phyloP scores from a whole-genome alignment of 2,797 vertebrate species.

The Lacerta viridis region DNA sequence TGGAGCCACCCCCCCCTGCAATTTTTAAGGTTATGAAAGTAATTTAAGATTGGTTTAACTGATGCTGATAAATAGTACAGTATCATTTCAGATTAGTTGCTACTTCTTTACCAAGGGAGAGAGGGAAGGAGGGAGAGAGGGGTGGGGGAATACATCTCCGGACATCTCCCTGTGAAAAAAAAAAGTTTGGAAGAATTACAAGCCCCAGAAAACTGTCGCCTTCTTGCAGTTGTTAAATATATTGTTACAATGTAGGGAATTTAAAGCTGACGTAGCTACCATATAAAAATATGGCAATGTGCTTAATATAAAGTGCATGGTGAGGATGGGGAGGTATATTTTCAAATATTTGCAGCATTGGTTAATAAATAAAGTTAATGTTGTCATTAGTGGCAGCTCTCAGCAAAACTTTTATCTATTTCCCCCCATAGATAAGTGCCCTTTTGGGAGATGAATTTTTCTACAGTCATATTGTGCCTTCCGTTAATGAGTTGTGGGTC shows the following conservation, averaged over 20 bases:
- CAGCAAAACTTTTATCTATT: conserved; percentile 77
- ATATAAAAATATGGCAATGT: conserved; percentile 45
- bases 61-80: background rate
- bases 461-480: conserved; percentile 78
- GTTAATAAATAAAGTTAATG: conserved; percentile 79
- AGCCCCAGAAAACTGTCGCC: conserved; percentile 45
- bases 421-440: conserved; percentile 71
- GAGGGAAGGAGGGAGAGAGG: background rate
- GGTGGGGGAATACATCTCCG: background rate
- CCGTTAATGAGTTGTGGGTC: conserved; percentile 80
- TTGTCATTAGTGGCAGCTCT: conserved; percentile 76
- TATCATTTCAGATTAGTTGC: background rate
- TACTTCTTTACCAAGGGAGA: no score
- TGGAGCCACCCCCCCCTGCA: no score
- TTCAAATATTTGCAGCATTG: conserved; percentile 69
- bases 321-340: conserved; percentile 62
- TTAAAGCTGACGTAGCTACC: conserved; percentile 52
- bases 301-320: conserved; percentile 60
- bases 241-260: conserved; percentile 47
- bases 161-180: background rate
- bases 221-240: conserved; percentile 28
- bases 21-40: no score
- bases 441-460: conserved; percentile 79
- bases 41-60: background rate
- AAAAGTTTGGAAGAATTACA: conserved; percentile 41